phyloP scores from a whole-genome alignment of 2,113 vertebrate species.

The Asarcornis scutulata region DNA sequence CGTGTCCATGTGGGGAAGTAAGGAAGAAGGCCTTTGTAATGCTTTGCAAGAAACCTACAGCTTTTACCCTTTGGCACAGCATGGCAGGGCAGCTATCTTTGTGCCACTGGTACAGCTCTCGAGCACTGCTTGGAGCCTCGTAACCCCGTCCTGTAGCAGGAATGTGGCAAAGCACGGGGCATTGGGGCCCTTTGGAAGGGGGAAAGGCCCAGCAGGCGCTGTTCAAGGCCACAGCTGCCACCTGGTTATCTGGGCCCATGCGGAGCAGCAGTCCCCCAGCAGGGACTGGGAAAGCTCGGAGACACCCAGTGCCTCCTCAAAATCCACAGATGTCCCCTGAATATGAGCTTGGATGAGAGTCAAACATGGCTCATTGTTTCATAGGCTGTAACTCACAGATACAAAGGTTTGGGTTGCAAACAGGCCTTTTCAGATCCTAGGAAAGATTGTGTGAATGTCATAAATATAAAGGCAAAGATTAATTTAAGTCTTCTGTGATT shows the following conservation, averaged over 20 bases:
- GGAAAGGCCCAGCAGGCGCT: accelerated
- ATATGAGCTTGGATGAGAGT: too few relatives aligned
- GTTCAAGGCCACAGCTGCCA: accelerated
- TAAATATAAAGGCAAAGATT: neutral
- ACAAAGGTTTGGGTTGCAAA: neutral
- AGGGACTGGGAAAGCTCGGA: neutral
- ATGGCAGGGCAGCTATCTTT: neutral
- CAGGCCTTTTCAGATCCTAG: neutral
- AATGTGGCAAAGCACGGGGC: neutral
- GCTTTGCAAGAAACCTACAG: neutral
- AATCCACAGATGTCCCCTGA: neutral
- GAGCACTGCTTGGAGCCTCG: neutral
- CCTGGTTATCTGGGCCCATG: neutral
- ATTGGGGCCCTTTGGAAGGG: accelerated
- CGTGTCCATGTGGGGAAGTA: accelerated
- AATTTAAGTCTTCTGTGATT: neutral
- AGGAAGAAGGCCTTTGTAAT: neutral
- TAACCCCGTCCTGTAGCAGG: neutral
- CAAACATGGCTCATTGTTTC: neutral
- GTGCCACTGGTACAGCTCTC: neutral
- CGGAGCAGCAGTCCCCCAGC: neutral
- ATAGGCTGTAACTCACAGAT: accelerated
- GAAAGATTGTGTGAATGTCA: accelerated
- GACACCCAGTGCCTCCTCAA: neutral
- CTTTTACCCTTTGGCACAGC: neutral